Evolutionary conservation across 2,888 invertebrate genomes (phyloP).

Genomic region (Catocala fraxini): DNA sequence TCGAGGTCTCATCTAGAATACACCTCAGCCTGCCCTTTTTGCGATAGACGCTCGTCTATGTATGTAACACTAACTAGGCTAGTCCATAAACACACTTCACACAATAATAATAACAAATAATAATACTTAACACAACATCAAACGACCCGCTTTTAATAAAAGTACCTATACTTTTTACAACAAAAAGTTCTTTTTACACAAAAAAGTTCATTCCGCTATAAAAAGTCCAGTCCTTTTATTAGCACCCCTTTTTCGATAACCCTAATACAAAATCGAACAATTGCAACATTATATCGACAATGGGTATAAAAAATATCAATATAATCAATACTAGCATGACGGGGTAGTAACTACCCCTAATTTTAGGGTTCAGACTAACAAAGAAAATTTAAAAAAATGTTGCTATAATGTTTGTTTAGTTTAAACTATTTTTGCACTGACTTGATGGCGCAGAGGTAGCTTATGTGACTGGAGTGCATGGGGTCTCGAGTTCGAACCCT

Average conservation of each 20-base stretch:
- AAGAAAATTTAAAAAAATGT: neutral
- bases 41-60: too few species aligned
- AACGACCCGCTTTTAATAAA: neutral
- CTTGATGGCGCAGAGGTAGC: too few species aligned
- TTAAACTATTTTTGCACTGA: too few species aligned
- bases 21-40: too few species aligned
- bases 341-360: slow-evolving; percentile 26
- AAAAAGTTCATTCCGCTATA: slow-evolving; percentile 24
- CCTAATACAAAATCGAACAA: slow-evolving; percentile 55
- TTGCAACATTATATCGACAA: slow-evolving; percentile 46
- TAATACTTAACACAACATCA: neutral
- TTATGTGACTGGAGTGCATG: too few species aligned
- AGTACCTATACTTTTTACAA: neutral
- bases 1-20: too few species aligned
- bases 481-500: too few species aligned
- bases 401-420: neutral
- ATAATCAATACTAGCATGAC: slow-evolving; percentile 56
- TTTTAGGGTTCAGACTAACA: slow-evolving; percentile 27
- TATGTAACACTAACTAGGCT: too few species aligned
- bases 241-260: slow-evolving; percentile 53
- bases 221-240: slow-evolving; percentile 15
- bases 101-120: neutral
- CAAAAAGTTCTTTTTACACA: slow-evolving; percentile 3
- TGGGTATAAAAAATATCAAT: slow-evolving; percentile 48
- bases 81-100: neutral